A percentile compares a stretch with the other conserved stretches of the same genome.
These are phyloP conservation scores for Agonopterix subpropinquella DNA, from an alignment of 2,888 invertebrate species.

Conservation along the genomic window DNA sequence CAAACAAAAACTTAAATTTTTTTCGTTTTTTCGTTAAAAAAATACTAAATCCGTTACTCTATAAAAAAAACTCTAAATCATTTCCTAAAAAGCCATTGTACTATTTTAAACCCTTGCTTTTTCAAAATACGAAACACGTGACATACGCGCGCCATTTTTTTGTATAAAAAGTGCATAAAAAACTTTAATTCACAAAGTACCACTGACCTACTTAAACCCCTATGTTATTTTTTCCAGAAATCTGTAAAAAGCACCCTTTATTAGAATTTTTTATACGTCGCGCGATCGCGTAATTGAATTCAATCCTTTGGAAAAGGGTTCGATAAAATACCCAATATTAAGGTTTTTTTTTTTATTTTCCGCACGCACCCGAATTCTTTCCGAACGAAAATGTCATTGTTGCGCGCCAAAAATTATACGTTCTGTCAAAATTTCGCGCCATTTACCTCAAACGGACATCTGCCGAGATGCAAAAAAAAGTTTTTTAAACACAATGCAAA, in stretches of 20 bases:
- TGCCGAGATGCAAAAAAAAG: constrained; percentile 47
- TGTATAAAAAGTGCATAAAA: constrained; percentile 31
- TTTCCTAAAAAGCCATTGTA: constrained; percentile 64
- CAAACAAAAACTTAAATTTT: constrained; percentile 32
- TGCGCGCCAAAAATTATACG: constrained; percentile 59
- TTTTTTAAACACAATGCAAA: constrained; percentile 67
- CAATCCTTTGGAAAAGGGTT: constrained; percentile 75
- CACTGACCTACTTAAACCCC: constrained; percentile 65
- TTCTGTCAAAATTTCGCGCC: constrained; percentile 73
- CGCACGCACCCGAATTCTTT: constrained; percentile 17
- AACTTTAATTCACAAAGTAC: constrained; percentile 52
- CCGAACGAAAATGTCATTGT: constrained; percentile 45
- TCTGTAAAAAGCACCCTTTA: constrained; percentile 54
- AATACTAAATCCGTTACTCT: constrained; percentile 51
- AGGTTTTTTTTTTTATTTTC: constrained; percentile 46
- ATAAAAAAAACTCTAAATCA: constrained; percentile 62
- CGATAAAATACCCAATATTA: constrained; percentile 59
- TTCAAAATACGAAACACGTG: constrained; percentile 30
- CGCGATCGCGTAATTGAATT: constrained; percentile 57
- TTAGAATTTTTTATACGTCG: constrained; percentile 37
- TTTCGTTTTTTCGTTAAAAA: constrained; percentile 24
- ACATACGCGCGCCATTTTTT: constrained; percentile 63
- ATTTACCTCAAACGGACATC: constrained; percentile 62
- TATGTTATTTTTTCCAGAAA: constrained; percentile 52
- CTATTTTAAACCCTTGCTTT: constrained; percentile 66